phyloP scores from a whole-genome alignment of 2,113 vertebrate genomes.

The crab-eating macaque (Macaca fascicularis) region T2T-MFA8v1.1 NC_088390.1:9480501-9481000 shows the following conservation, averaged over 20 bases:
- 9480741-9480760: background rate
- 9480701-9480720: background rate
- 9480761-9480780: conserved; percentile 7
- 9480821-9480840: too few relatives aligned
- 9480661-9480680: rapidly evolving
- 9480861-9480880: too few relatives aligned
- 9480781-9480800: background rate
- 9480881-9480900: too few relatives aligned
- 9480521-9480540: background rate
- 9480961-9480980: too few relatives aligned
- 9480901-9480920: too few relatives aligned
- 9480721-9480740: background rate
- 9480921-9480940: too few relatives aligned
- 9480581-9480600: too few relatives aligned
- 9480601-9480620: background rate
- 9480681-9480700: background rate
- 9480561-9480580: background rate
- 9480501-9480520: background rate
- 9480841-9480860: too few relatives aligned
- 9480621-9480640: rapidly evolving
- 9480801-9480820: background rate
- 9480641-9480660: rapidly evolving
- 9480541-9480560: background rate
- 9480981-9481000: too few relatives aligned
- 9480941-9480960: too few relatives aligned